These are phyloP conservation scores for Drosophila cognata DNA, from an alignment of 2,888 invertebrate species.

Conservation along the genomic window DNA sequence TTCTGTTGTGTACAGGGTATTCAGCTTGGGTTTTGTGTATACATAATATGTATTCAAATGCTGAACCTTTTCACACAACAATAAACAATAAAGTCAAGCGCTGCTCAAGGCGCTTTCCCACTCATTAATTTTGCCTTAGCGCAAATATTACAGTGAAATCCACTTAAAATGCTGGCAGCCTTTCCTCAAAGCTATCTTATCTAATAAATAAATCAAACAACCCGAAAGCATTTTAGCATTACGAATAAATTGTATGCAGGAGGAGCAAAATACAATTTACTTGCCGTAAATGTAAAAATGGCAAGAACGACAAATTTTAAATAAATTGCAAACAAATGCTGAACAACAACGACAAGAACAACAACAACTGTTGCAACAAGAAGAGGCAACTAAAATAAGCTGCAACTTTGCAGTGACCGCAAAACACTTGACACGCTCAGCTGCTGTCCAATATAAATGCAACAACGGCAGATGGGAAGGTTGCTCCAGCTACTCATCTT, in stretches of 20 bases:
- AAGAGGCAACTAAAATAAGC: conserved; percentile 46
- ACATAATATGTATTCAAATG: background rate
- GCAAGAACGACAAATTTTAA: conserved; percentile 60
- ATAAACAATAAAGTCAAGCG: conserved; percentile 26
- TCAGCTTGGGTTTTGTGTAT: background rate
- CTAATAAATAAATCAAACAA: conserved; percentile 46
- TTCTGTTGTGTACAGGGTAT: conserved; percentile 8
- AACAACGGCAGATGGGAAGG: conserved; percentile 33
- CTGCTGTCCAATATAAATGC: conserved; percentile 70
- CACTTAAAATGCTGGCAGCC: conserved; percentile 23
- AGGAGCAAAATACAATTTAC: conserved; percentile 57
- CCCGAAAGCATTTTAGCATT: conserved; percentile 51
- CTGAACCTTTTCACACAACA: conserved; percentile 9
- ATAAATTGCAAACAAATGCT: conserved; percentile 75
- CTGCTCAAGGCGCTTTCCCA: conserved; percentile 16
- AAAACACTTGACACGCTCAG: conserved; percentile 77
- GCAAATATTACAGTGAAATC: conserved; percentile 27
- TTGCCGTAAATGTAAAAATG: conserved; percentile 30
- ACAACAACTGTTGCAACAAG: conserved; percentile 14
- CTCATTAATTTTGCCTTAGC: conserved; percentile 22
- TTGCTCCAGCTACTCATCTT: background rate
- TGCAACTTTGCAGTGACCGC: conserved; percentile 62
- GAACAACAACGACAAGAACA: conserved; percentile 35
- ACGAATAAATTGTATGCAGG: conserved; percentile 39
- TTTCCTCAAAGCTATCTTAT: conserved; percentile 23